Evolutionary conservation across 2,113 vertebrate genomes (phyloP).

Genomic region (Periophthalmus modestus): DNA sequence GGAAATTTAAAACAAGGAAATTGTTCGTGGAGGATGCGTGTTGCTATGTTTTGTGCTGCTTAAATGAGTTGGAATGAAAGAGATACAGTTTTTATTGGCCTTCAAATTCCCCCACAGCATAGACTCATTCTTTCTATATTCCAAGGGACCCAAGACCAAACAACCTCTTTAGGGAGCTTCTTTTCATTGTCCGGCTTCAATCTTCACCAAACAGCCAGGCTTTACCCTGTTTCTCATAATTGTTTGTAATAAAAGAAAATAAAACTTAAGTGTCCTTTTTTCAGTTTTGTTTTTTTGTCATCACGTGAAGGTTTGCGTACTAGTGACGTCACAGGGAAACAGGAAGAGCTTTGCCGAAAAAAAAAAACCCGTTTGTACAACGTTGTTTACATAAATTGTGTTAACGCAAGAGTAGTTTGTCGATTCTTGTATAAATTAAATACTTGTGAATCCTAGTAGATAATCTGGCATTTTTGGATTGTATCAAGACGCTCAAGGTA

Average conservation of each 20-base stretch:
- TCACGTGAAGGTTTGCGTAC: not conserved
- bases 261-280: conserved; percentile 61
- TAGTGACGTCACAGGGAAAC: conserved; percentile 43
- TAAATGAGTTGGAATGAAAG: not conserved
- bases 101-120: conserved; percentile 43
- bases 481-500: not conserved
- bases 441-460: not conserved
- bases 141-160: conserved; percentile 67
- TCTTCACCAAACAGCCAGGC: conserved; percentile 77
- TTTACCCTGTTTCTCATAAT: conserved; percentile 81
- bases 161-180: conserved; percentile 67
- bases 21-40: not conserved
- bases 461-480: not conserved
- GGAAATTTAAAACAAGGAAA: not conserved
- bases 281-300: not conserved
- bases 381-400: conserved; percentile 38
- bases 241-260: conserved; percentile 79
- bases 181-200: conserved; percentile 73
- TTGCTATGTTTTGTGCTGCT: not conserved
- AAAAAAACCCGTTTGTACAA: conserved; percentile 62
- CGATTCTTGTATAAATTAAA: not conserved
- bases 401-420: not conserved
- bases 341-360: conserved; percentile 40
- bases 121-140: conserved; percentile 61
- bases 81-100: not conserved